phyloP scores from a whole-genome alignment of 1,140 invertebrate species.

The Lepidurus arcticus region DNA sequence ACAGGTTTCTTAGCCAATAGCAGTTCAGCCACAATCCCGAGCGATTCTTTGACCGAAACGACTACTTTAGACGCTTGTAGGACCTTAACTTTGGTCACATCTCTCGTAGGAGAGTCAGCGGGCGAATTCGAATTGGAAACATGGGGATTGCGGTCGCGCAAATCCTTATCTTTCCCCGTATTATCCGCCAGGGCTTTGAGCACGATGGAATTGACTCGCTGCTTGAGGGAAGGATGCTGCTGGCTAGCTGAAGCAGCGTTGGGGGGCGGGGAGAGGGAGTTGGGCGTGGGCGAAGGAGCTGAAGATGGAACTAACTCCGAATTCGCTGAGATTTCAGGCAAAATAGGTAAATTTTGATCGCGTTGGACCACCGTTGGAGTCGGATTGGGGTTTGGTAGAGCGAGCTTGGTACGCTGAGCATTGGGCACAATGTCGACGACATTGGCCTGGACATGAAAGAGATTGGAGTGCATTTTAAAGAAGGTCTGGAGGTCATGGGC shows the following conservation, averaged over 20 bases:
- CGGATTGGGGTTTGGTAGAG: constrained; percentile 31
- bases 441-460: constrained; percentile 83
- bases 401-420: constrained; percentile 32
- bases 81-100: constrained; percentile 58
- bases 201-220: constrained; percentile 77
- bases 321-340: constrained; percentile 31
- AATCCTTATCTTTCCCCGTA: constrained; percentile 63
- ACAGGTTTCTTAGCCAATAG: constrained; percentile 54
- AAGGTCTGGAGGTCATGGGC: constrained; percentile 78
- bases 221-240: constrained; percentile 63
- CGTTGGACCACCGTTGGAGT: constrained; percentile 38
- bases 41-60: constrained; percentile 65
- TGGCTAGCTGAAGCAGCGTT: constrained; percentile 25
- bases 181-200: constrained; percentile 85
- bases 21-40: constrained; percentile 67
- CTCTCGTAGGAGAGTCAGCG: constrained; percentile 29
- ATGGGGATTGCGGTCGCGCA: constrained; percentile 40
- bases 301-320: constrained; percentile 37
- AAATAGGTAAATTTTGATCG: constrained; percentile 40
- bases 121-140: not conserved
- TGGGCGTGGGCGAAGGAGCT: constrained; percentile 41
- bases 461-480: constrained; percentile 80
- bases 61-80: constrained; percentile 71
- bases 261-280: constrained; percentile 37
- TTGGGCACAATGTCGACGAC: constrained; percentile 61